Percentiles rank a stretch among this genome's conserved stretches.
Evolutionary conservation across 2,888 invertebrate species (phyloP).

Genomic region (Venusia cambrica): DNA sequence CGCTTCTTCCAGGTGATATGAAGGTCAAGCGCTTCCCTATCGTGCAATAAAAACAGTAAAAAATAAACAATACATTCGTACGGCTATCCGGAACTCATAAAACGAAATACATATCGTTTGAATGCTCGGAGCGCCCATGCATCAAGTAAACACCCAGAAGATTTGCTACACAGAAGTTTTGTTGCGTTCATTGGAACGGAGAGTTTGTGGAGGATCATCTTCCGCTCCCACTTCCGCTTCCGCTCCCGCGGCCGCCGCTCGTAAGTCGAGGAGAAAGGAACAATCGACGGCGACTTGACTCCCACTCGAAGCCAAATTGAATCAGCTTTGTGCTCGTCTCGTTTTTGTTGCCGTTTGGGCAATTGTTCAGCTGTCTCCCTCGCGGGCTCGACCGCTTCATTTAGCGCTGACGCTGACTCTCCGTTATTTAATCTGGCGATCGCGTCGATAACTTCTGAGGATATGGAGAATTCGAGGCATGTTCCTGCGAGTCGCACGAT

Average conservation of each 20-base stretch:
- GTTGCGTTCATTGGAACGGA: too few species aligned
- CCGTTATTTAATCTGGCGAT: conserved; percentile 35
- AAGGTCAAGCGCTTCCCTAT: too few species aligned
- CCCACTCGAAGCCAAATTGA: conserved; percentile 34
- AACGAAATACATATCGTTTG: too few species aligned
- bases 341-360: conserved; percentile 51
- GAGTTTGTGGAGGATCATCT: too few species aligned
- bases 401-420: conserved; percentile 39
- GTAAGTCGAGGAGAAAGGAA: conserved; percentile 14
- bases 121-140: too few species aligned
- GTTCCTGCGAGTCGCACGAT: conserved; percentile 52
- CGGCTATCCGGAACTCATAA: too few species aligned
- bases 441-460: conserved; percentile 48
- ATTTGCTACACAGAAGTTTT: too few species aligned
- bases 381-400: conserved; percentile 38
- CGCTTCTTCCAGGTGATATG: too few species aligned
- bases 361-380: conserved; percentile 43
- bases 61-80: too few species aligned
- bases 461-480: conserved; percentile 61
- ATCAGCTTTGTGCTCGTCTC: conserved; percentile 37
- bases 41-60: too few species aligned
- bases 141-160: too few species aligned
- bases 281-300: conserved; percentile 24
- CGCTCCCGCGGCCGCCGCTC: conserved; percentile 1
- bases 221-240: conserved; percentile 1